Conservation (phyloP, 2,888 invertebrate genomes). For the Autographa pulchrina region DNA sequence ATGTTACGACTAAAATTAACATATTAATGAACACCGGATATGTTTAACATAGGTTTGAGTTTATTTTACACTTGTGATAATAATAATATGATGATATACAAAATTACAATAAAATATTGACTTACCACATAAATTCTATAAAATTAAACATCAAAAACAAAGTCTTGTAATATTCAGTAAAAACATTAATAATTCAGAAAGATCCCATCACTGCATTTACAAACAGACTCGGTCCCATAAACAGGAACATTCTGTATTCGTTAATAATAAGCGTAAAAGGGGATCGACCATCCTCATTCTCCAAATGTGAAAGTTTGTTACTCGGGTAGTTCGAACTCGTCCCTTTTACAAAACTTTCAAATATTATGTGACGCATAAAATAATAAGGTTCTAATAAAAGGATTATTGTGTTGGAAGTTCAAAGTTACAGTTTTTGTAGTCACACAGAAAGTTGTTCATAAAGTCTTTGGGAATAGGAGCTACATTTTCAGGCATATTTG, state of each 20-base stretch:
- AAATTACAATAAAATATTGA: too few species aligned
- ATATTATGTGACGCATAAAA: slow-evolving; percentile 27
- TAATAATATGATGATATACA: too few species aligned
- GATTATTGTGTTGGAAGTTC: neutral
- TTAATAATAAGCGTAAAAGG: slow-evolving; percentile 18
- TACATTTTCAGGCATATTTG: too few species aligned
- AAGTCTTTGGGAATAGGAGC: neutral
- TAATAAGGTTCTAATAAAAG: slow-evolving; percentile 13
- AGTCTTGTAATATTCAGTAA: neutral
- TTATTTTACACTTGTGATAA: neutral
- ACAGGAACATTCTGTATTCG: slow-evolving; percentile 7
- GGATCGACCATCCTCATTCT: slow-evolving; percentile 17
- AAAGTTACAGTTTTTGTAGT: neutral
- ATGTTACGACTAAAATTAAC: neutral
- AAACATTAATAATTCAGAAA: slow-evolving; percentile 18
- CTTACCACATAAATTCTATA: too few species aligned
- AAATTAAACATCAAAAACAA: slow-evolving; percentile 2
- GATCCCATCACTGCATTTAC: slow-evolving; percentile 13
- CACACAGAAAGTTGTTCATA: neutral
- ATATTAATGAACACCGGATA: neutral
- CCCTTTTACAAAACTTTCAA: slow-evolving; percentile 33
- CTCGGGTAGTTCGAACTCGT: slow-evolving; percentile 16
- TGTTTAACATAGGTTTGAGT: neutral
- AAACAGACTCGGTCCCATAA: slow-evolving; percentile 10
- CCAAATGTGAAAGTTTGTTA: slow-evolving; percentile 28